Evolutionary conservation across 2,113 vertebrate genomes (phyloP), one percentile per base, ranked within the genome.

Genomic region (Chaetodon trifascialis): DNA sequence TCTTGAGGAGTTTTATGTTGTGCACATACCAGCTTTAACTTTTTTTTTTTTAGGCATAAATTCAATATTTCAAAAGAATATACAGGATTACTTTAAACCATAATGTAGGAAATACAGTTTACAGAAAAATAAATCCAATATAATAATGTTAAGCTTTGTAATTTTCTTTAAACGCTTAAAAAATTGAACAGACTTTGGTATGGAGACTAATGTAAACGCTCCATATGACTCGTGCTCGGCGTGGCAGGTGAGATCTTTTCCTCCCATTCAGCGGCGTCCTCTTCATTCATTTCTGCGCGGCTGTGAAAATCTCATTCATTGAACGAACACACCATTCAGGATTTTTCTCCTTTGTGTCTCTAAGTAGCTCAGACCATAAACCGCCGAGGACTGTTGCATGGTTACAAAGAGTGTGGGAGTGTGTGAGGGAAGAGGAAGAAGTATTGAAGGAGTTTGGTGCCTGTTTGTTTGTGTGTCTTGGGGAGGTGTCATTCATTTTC

Each of bases 241-340:
- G 59, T 64, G 64, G 66, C 73, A 84, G 86, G 76, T 84, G 38
- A 59, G 52, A 36, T 54, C 60, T 38, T 54, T 25, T 58, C 19
- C 56, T 72, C 60, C 66, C 89, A 86, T 89, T 93, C 89, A 91
- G 78, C 81, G 17, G 21, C 80, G 51, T 84, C 79, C 21, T 84
- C 79, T 76, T 76, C 91, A 92, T 90, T 90, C 84, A 90, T 58
- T 80, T 72, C 76, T 87, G 52, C 25, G 82, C 1, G 44, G 60
- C 89, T 84, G 73, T 72, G 80, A 87, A 88, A 75, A 83, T 81
- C 64, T 89, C 90, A 89, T 93, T 93, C 80, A 86, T 11, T 84
- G 67, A 88, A 75, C 56, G 34, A 74, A 79, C 73, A 59, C 59
- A 59, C 84, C 92, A 92, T 92, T 93, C 88, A 90, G 70, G 73